These are phyloP conservation scores for Prolemur simus DNA, from an alignment of 2,113 vertebrate genomes.

Conservation along the genomic window DNA sequence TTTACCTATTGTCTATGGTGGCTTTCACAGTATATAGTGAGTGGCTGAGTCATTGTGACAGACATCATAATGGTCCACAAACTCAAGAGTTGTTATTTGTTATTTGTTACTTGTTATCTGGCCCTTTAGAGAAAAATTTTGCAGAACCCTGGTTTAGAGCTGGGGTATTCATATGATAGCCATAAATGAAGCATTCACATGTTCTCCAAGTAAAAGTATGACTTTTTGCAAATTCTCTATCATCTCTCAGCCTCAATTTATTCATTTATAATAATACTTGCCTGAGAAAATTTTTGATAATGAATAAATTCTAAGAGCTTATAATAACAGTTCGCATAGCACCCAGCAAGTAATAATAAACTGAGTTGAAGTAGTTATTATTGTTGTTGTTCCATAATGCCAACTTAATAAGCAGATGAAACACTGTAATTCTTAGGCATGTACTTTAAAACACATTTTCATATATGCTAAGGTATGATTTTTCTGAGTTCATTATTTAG, in stretches of 20 bases:
- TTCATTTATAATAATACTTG: background rate
- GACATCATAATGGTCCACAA: background rate
- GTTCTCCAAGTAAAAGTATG: background rate
- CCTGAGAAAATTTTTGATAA: background rate
- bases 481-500: background rate
- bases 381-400: background rate
- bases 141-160: background rate
- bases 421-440: background rate
- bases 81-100: background rate
- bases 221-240: background rate
- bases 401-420: background rate
- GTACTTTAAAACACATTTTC: background rate
- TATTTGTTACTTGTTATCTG: background rate
- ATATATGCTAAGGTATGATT: background rate
- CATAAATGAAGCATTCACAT: background rate
- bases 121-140: background rate
- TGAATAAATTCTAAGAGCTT: background rate
- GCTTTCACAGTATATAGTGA: background rate
- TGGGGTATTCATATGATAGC: background rate
- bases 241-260: conserved; percentile 18
- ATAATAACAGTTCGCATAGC: background rate
- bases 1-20: background rate
- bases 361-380: background rate
- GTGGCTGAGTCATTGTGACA: background rate
- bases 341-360: background rate